Evolutionary conservation across 2,888 invertebrate species (phyloP), one percentile per base, ranked within the genome.

Genomic region (Geotrupes spiniger): DNA sequence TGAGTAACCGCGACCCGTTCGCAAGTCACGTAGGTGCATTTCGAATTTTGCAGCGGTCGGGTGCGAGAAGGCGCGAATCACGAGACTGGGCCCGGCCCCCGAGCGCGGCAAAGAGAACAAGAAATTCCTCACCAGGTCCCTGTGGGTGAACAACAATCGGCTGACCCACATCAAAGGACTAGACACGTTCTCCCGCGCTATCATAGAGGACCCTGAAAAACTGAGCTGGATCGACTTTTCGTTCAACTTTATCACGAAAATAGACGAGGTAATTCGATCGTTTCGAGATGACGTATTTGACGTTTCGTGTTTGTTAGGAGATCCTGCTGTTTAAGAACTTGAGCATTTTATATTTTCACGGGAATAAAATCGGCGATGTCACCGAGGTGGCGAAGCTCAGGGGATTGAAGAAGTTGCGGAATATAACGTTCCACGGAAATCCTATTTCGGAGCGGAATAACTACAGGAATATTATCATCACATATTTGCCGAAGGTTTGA

Each of bases 311-410:
- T n/a, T n/a, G n/a, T 33, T 15, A 33, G 33, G 33, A 71, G 38
- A 63, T 77, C 25, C 52, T 68, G 2, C 66, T 70, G 26, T 77
- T 79, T 59, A 68, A 72, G 25, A 75, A 77, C 53, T 63, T 83
- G 27, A 76, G 76, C 60, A 82, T 82, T 33, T 62, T 83, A 6
- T 82, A 83, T 62, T 72, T 83, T 11, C 83, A 83, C 59, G 81
- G 80, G 1, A 83, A 83, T 62, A 65, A 71, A 15, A 77, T 83
- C 17, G 64, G 66, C 2, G 73, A 77, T 48, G 65, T 81, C 40
- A 68, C 71, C 9, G 75, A 76, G 48, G 62, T 81, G 2, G 65
- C 73, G 14, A 80, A 78, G 58, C 60, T 83, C 21, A 60, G 66
- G 28, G 55, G 54, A 1, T 58, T 82, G 16, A 64, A 62, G 9